phyloP scores from a whole-genome alignment of 2,113 vertebrate genomes.

The Triplophysa rosa region DNA sequence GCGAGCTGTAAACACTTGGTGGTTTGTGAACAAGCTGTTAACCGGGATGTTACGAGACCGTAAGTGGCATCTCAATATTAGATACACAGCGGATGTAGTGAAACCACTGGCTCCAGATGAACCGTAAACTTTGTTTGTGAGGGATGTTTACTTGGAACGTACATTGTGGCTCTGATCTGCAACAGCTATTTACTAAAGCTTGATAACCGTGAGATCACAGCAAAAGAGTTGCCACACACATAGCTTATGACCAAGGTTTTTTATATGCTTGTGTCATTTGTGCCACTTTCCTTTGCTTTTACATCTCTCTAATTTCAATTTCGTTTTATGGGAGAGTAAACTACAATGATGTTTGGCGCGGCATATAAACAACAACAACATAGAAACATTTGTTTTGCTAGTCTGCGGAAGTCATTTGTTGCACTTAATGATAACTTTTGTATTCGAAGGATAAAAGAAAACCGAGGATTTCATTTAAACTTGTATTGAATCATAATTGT shows the following conservation, averaged over 20 bases:
- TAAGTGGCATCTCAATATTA: conserved; percentile 51
- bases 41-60: conserved; percentile 65
- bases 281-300: not conserved
- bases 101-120: conserved; percentile 41
- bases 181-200: conserved; percentile 30
- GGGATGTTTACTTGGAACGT: conserved; percentile 21
- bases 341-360: not conserved
- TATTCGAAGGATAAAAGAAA: not conserved
- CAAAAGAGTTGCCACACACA: conserved; percentile 17
- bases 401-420: not conserved
- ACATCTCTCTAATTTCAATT: conserved; percentile 19
- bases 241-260: not conserved
- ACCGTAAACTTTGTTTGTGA: conserved; percentile 19
- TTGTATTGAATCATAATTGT: not conserved
- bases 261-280: not conserved
- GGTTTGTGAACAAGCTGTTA: conserved; percentile 61
- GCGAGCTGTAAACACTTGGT: conserved; percentile 58
- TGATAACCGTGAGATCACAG: conserved; percentile 7
- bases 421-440: conserved; percentile 2
- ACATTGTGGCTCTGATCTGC: conserved; percentile 24
- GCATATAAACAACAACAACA: not conserved
- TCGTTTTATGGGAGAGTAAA: not conserved
- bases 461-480: not conserved
- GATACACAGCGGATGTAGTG: conserved; percentile 46
- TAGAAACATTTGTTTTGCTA: not conserved